These are phyloP conservation scores for Acropternis orthonyx DNA, from an alignment of 2,797 vertebrate genomes.

Conservation along the genomic window DNA sequence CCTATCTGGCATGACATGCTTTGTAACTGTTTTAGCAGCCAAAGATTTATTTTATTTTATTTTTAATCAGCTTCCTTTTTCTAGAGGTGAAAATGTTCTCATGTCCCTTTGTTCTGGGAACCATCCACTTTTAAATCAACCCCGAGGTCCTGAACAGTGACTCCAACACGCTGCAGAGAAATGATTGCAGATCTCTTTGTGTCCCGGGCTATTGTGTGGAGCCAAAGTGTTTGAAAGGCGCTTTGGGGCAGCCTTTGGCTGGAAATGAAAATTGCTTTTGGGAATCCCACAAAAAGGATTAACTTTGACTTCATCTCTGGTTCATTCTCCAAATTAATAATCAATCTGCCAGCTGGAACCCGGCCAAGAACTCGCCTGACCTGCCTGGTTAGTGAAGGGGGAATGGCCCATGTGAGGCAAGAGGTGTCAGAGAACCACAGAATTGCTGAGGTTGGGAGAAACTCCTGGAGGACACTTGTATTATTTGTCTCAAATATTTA, in stretches of 20 bases:
- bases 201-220: not conserved
- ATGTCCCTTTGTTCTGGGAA: not conserved
- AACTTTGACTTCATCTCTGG: constrained; percentile 62
- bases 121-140: not conserved
- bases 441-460: not conserved
- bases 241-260: constrained; percentile 47
- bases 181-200: not conserved
- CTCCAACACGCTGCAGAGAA: not conserved
- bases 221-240: constrained; percentile 5
- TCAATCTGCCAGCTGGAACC: constrained; percentile 45
- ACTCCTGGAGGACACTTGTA: rapidly evolving
- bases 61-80: not conserved
- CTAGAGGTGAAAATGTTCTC: not conserved
- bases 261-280: constrained; percentile 71
- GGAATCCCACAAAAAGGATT: constrained; percentile 66
- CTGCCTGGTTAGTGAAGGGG: not conserved
- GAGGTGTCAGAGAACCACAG: not conserved
- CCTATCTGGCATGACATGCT: not conserved
- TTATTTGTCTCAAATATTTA: not conserved
- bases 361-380: not conserved
- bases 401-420: not conserved
- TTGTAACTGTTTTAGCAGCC: not conserved
- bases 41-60: not conserved
- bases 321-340: constrained; percentile 67
- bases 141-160: not conserved